Base-by-base conservation (phyloP, 1,140 invertebrate species). In the Linepithema humile region DNA sequence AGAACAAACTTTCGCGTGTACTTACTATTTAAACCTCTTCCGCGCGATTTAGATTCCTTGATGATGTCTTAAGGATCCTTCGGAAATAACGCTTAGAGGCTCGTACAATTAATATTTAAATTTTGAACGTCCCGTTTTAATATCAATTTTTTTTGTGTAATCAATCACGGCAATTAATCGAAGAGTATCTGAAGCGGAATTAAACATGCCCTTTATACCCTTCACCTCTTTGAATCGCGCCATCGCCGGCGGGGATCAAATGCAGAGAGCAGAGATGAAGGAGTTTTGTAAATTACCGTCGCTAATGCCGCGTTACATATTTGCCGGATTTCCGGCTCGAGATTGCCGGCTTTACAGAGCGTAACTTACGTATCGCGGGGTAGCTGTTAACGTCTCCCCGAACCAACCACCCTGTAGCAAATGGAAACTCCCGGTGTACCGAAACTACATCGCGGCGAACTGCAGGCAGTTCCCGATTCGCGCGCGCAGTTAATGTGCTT, bases 311-410 rank as follows among this genome's bases (percentile, higher is more conserved):
- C 48, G 75, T 78, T 78, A 78, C 75, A 69, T 78, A 55, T 78
- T 78, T 78, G 62, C 48, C 35, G 48, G 75, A 78, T 78, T 78
- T 69, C 75, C 75, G 50, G 35, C 35, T 69, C 62, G 74, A 78
- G 62, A 78, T 78, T 78, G 62, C 74, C 45, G 64, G 75, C 75
- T 78, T 78, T 78, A 69, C 62, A 78, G 45, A 53, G 40, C 75
- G 50, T 78, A 78, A 78, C 75, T 78, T 69, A 78, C 62, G 62
- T 78, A 78, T 78, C 64, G 55, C 48, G 20, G 48, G 6, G 17
- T 40, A 69, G 48, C 62, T 78, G 75, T 78, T 78, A 78, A 53
- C 62, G 48, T 78, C 75, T 69, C 45, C 17, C 35, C 23, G 45
- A 78, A 62, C n/a, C n/a, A 67, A 53, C 23, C 35, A 55, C 23